Evolutionary conservation across 2,888 invertebrate species (phyloP), one percentile per base, ranked within the genome.

Genomic region (Ephialtes manifestator): DNA sequence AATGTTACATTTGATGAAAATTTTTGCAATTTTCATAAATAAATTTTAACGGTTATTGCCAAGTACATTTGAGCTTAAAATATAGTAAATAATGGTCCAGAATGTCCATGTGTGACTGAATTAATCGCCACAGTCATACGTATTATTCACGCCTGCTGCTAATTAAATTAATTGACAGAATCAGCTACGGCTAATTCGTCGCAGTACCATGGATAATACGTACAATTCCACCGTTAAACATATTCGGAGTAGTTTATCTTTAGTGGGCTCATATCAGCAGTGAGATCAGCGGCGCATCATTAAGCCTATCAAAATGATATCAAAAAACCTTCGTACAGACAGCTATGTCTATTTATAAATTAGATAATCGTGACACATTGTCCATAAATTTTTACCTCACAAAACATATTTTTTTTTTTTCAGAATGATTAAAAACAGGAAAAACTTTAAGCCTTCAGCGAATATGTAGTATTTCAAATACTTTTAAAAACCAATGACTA

Each of bases 91-190:
- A 15, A 46, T 4, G 15, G 13, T 46, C 4, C 3, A 15, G 46
- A 46, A 46, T 15, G 46, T 2, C 5, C 46, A 46, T 5, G 46
- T 46, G 46, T 18, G 53, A 55, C 53, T 55, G 53, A 55, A 20
- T 10, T 10, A 20, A 55, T 55, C 53, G 55, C 35, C 35, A 15
- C 2, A 35, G 15, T 18, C 20, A 0, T 65, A 1, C 35, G 8
- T 18, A 15, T 13, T 28, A n/a, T 48, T 58, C 55, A 20, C 20
- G n/a, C 13, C 18, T 13, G 28, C 15, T 43, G 28, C 55, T 77
- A 77, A 80, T 82, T 85, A 76, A 76, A 85, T 76, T 65, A 76
- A 82, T 79, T 80, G 67, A 51, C 43, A n/a, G 72, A 77, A 77
- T 85, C 65, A 70, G 48, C 31, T 31, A 53, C 48, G 63, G 28